phyloP scores from a whole-genome alignment of 2,113 vertebrate genomes.

The Pterocles gutturalis region DNA sequence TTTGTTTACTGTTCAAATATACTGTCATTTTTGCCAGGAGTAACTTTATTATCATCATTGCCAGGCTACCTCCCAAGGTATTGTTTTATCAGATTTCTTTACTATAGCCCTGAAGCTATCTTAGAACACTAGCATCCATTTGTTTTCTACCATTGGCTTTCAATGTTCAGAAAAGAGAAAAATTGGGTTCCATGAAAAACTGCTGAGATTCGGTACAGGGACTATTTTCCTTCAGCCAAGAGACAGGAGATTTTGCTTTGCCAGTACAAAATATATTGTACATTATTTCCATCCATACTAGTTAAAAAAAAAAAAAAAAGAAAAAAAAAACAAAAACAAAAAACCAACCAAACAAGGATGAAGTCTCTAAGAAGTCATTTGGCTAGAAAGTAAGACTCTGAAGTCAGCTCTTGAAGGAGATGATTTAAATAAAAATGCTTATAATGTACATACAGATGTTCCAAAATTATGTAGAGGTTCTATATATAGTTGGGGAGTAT shows the following conservation, averaged over 20 bases:
- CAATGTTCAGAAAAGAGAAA: background rate
- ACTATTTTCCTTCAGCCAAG: background rate
- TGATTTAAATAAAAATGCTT: background rate
- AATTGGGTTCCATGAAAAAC: background rate
- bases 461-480: background rate
- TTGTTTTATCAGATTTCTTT: slow-evolving; percentile 43
- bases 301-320: background rate
- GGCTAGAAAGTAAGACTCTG: background rate
- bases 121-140: background rate
- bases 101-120: background rate
- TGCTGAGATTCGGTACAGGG: background rate
- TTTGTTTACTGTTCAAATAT: slow-evolving; percentile 1
- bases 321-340: background rate
- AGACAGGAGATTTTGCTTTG: background rate
- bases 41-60: slow-evolving; percentile 4
- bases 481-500: background rate
- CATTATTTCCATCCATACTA: background rate
- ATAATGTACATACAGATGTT: background rate
- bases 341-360: background rate
- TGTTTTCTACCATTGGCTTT: slow-evolving; percentile 28
- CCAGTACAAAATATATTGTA: background rate
- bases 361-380: background rate
- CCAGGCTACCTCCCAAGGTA: background rate
- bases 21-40: background rate
- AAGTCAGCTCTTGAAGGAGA: background rate